Percentiles rank a stretch among this genome's conserved stretches.
These are phyloP conservation scores for Lasaia peninsularis DNA, from an alignment of 1,140 invertebrate species.

Conservation along the genomic window DNA sequence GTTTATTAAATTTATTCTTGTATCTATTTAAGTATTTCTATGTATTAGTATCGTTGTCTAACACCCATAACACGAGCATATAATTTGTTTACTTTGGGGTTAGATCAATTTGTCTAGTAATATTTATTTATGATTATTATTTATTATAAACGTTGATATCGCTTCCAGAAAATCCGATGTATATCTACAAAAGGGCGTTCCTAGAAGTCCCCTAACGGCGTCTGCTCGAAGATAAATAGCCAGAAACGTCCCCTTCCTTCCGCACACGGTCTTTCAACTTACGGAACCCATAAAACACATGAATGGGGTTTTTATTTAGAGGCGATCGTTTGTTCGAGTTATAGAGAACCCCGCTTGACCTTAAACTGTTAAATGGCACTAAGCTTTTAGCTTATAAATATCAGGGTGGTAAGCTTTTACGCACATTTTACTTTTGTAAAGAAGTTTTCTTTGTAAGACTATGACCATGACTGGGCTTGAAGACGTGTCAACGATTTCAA, in stretches of 20 bases:
- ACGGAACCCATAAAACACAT: slow-evolving; percentile 26
- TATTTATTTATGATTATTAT: too few species aligned
- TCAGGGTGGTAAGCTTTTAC: neutral
- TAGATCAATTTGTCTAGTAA: too few species aligned
- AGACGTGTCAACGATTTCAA: too few species aligned
- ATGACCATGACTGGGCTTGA: neutral
- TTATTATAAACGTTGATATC: neutral
- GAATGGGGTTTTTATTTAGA: slow-evolving; percentile 30
- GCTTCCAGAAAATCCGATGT: neutral
- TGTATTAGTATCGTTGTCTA: too few species aligned
- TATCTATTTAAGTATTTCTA: too few species aligned
- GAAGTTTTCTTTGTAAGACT: neutral
- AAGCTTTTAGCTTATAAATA: too few species aligned
- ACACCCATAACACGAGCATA: too few species aligned
- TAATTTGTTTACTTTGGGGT: too few species aligned
- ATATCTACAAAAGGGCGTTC: slow-evolving; percentile 20
- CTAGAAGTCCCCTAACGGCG: slow-evolving; percentile 24
- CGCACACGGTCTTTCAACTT: slow-evolving; percentile 18
- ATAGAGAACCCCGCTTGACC: slow-evolving; percentile 6
- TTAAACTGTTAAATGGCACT: slow-evolving; percentile 1
- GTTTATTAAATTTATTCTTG: too few species aligned
- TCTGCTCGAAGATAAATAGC: slow-evolving; percentile 31
- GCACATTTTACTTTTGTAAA: neutral
- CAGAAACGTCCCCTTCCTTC: slow-evolving; percentile 27
- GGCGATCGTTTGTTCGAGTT: slow-evolving; percentile 24